A percentile compares a stretch with the other conserved stretches of the same genome.
These are phyloP conservation scores for Semibalanus balanoides DNA, from an alignment of 1,140 invertebrate genomes.

Conservation along the genomic window DNA sequence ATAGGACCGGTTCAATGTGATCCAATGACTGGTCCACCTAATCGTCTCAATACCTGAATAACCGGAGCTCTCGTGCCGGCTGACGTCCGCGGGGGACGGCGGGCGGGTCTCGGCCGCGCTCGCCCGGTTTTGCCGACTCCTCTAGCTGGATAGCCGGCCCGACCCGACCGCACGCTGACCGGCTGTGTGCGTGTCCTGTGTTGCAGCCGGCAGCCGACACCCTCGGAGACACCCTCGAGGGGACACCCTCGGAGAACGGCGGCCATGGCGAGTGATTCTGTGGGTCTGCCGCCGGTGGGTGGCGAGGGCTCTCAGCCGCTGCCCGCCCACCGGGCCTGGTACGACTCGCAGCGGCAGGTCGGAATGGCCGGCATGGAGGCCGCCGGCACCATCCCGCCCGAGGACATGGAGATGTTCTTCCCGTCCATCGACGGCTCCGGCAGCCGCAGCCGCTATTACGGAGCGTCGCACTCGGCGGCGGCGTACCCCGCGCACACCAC, in stretches of 20 bases:
- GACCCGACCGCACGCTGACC: not conserved
- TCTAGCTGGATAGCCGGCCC: too few relatives aligned
- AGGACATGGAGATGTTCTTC: constrained; percentile 1
- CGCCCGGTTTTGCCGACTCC: not conserved
- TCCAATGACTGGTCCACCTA: too few relatives aligned
- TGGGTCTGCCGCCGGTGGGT: not conserved
- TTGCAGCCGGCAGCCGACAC: not conserved
- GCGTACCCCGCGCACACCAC: not conserved
- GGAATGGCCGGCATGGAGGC: not conserved
- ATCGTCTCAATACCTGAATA: too few relatives aligned
- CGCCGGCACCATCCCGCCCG: not conserved
- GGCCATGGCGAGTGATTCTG: not conserved
- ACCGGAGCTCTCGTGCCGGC: too few relatives aligned
- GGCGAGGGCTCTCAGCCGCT: not conserved
- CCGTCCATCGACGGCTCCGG: not conserved
- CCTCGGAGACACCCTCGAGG: too few relatives aligned
- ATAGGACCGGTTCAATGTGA: too few relatives aligned
- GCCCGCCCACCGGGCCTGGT: not conserved
- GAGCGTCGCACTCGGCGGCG: not conserved
- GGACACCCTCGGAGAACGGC: too few relatives aligned
- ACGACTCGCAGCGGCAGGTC: not conserved
- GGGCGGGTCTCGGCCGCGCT: too few relatives aligned
- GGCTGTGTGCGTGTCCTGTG: not conserved
- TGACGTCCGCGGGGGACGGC: too few relatives aligned
- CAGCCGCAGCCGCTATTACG: not conserved